These are phyloP conservation scores for Onychostruthus taczanowskii DNA, from an alignment of 2,113 vertebrate species.

Conservation along the genomic window DNA sequence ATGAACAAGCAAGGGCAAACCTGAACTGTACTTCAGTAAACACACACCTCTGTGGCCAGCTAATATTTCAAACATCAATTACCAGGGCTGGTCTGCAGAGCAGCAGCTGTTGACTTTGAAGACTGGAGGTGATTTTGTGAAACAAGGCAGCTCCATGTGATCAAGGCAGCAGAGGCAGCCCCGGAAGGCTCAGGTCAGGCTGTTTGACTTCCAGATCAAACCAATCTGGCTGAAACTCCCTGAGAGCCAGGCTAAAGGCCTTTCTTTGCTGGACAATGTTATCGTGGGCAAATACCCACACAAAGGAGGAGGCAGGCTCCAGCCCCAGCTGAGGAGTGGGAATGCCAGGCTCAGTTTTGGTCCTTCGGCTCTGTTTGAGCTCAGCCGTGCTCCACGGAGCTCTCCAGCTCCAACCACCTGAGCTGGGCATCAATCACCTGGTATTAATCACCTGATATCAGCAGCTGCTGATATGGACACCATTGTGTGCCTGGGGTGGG, in stretches of 20 bases:
- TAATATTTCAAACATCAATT: constrained; percentile 8
- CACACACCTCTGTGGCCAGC: neutral
- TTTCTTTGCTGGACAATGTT: constrained; percentile 12
- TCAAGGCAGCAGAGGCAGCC: neutral
- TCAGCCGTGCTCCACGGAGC: neutral
- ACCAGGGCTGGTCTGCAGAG: neutral
- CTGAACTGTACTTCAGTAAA: neutral
- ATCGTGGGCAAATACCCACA: neutral
- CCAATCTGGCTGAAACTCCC: neutral
- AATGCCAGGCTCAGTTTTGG: fast-evolving
- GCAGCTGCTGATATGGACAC: neutral
- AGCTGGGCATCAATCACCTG: neutral
- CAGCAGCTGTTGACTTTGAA: constrained; percentile 55
- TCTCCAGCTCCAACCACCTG: neutral
- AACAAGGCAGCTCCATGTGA: neutral
- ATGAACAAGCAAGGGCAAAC: neutral
- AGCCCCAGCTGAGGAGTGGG: neutral
- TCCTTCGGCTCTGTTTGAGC: neutral
- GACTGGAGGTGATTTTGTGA: neutral
- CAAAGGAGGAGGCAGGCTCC: neutral
- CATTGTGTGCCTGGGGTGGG: fast-evolving
- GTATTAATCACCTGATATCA: neutral
- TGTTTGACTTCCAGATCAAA: constrained; percentile 36
- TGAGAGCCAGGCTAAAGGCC: neutral
- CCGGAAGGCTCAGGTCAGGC: neutral